Percentiles rank a stretch among this genome's conserved stretches.
Evolutionary conservation across 2,797 vertebrate species (phyloP).

Genomic region (Epinephelus awoara): DNA sequence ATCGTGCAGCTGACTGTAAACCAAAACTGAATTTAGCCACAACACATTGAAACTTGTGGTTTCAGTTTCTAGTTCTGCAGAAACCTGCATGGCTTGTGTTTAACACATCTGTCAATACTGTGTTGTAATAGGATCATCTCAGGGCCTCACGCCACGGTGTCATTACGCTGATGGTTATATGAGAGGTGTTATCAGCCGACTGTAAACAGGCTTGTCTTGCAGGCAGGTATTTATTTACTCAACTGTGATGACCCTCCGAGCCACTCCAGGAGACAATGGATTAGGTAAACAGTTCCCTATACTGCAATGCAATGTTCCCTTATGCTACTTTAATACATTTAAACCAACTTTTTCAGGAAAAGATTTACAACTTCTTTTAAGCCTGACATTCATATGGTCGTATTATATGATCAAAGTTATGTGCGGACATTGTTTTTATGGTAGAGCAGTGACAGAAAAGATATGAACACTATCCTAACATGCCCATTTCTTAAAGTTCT

Average conservation of each 20-base stretch:
- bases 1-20: background rate
- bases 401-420: background rate
- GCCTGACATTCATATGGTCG: background rate
- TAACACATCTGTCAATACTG: too few relatives aligned
- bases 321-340: too few relatives aligned
- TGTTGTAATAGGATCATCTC: too few relatives aligned
- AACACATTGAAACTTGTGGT: background rate
- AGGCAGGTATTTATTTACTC: background rate
- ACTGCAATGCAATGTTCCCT: background rate
- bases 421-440: background rate
- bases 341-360: too few relatives aligned
- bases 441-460: too few relatives aligned
- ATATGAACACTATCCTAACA: background rate
- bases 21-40: background rate
- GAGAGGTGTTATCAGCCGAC: too few relatives aligned
- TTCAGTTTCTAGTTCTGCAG: too few relatives aligned
- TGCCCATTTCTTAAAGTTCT: background rate
- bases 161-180: too few relatives aligned
- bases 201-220: background rate
- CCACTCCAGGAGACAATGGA: too few relatives aligned
- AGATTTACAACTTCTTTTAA: background rate
- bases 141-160: too few relatives aligned
- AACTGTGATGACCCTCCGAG: background rate
- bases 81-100: too few relatives aligned
- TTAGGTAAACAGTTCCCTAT: background rate